phyloP scores from a whole-genome alignment of 2,888 invertebrate species.

The Julus scandinavius region DNA sequence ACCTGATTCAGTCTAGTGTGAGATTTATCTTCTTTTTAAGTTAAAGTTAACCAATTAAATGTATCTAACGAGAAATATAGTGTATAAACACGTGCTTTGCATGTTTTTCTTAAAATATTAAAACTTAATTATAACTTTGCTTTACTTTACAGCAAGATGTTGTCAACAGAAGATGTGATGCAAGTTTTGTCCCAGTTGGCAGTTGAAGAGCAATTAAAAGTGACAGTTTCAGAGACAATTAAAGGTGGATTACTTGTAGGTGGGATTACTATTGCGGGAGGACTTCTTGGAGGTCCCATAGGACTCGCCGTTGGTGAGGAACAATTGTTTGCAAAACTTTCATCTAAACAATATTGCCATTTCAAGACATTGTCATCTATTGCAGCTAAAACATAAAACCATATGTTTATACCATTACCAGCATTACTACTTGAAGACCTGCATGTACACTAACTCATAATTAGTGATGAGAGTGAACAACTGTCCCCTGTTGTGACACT shows the following conservation, averaged over 20 bases:
- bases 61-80: no score
- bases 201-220: conserved; percentile 45
- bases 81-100: neutral
- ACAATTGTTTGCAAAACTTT: neutral
- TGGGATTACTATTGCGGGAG: conserved; percentile 14
- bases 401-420: no score
- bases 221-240: conserved; percentile 44
- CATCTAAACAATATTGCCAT: no score
- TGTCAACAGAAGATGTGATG: conserved; percentile 34
- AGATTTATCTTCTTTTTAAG: neutral
- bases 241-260: conserved; percentile 53
- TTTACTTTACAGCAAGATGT: conserved; percentile 37
- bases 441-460: no score
- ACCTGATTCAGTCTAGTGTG: neutral
- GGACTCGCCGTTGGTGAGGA: conserved; percentile 54
- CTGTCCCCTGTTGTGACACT: no score
- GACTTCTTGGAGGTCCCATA: conserved; percentile 48
- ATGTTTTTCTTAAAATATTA: neutral
- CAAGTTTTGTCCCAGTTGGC: conserved; percentile 29
- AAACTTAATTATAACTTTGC: neutral
- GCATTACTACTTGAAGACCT: no score
- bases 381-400: no score
- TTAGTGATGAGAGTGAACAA: no score
- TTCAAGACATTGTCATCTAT: no score
- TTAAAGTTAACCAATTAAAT: no score